Evolutionary conservation across 2,797 vertebrate species (phyloP).

Genomic region (Catamblyrhynchus diadema): DNA sequence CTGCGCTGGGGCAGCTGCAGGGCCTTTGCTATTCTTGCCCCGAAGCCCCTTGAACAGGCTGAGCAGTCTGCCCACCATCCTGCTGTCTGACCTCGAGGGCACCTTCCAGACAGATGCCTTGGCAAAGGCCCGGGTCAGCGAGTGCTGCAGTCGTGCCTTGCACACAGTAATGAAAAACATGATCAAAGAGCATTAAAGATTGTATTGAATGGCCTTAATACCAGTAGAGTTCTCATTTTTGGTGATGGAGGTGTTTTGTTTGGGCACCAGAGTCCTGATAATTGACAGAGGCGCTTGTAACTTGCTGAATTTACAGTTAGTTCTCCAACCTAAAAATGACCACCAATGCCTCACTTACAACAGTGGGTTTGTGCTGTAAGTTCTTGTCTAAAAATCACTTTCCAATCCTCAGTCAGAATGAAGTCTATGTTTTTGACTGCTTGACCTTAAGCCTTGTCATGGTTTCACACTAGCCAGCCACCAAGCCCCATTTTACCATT

Average conservation of each 20-base stretch:
- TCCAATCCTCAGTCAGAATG: background rate
- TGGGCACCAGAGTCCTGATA: background rate
- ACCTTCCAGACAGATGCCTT: no score
- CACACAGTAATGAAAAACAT: background rate
- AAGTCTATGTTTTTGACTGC: background rate
- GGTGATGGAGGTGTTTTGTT: fast-evolving
- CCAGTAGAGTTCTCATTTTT: background rate
- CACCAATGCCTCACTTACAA: background rate
- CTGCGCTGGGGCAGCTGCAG: no score
- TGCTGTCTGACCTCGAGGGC: no score
- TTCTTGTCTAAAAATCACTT: background rate
- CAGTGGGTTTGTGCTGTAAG: background rate
- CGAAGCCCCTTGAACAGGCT: no score
- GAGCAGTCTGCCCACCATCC: no score
- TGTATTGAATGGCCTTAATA: background rate
- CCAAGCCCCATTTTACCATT: background rate
- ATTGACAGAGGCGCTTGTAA: background rate
- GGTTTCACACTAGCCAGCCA: background rate
- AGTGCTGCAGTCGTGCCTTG: no score
- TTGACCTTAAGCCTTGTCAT: background rate
- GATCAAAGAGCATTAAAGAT: background rate
- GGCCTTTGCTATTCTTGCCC: no score
- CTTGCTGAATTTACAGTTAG: background rate
- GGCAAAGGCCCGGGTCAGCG: no score
- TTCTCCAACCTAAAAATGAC: background rate